These are phyloP conservation scores for Holotrichia oblita DNA, from an alignment of 1,140 invertebrate species.

Conservation along the genomic window DNA sequence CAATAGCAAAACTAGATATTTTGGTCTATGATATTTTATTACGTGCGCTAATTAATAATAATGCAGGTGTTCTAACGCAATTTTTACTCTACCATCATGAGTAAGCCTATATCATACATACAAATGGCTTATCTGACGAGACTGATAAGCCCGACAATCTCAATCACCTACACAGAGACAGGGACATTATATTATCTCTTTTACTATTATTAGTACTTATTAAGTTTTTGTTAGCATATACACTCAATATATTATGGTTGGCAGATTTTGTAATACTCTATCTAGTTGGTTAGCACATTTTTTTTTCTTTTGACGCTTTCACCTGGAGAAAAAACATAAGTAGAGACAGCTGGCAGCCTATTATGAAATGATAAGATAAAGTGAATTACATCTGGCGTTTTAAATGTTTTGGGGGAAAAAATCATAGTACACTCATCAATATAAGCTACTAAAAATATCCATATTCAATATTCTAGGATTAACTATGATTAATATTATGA, in stretches of 20 bases:
- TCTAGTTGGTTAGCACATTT: too few species aligned
- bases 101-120: not conserved
- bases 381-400: not conserved
- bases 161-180: not conserved
- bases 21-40: not conserved
- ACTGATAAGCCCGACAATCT: conserved; percentile 19
- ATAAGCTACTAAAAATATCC: too few species aligned
- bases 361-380: conserved; percentile 7
- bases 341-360: not conserved
- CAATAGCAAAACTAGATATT: not conserved
- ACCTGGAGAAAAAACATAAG: not conserved
- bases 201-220: conserved; percentile 1
- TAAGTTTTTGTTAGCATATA: not conserved
- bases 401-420: too few species aligned
- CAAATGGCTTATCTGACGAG: not conserved
- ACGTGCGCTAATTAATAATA: not conserved
- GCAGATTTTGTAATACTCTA: too few species aligned
- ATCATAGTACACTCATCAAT: too few species aligned
- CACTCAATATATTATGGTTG: too few species aligned
- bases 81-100: not conserved
- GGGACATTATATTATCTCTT: conserved; percentile 20
- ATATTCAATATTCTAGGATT: too few species aligned
- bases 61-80: conserved; percentile 4
- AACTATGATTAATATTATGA: too few species aligned
- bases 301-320: too few species aligned